Evolutionary conservation across 2,797 vertebrate genomes (phyloP).

Genomic region (Ctenosaura bakeri): DNA sequence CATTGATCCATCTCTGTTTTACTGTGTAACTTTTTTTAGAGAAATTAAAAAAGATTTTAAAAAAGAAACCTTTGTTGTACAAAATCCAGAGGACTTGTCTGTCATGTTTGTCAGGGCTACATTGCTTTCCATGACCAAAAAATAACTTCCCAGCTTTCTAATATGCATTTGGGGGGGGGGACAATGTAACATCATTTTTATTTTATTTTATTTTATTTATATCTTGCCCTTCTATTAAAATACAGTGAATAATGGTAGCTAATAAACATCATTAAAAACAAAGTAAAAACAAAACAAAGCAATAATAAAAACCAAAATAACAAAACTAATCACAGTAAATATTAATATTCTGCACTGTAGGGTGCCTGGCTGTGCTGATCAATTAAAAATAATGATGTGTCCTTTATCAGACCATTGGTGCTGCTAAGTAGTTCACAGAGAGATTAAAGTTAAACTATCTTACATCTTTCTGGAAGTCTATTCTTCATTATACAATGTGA

Average conservation of each 20-base stretch:
- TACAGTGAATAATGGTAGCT: no score
- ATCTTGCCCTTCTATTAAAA: no score
- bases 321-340: no score
- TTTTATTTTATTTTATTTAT: no score
- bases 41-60: conserved; percentile 2
- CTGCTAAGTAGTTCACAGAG: conserved; percentile 41
- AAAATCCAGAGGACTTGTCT: neutral
- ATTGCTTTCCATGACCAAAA: neutral
- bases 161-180: no score
- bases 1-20: neutral
- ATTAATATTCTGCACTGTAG: neutral
- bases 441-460: conserved; percentile 20
- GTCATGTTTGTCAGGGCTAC: neutral
- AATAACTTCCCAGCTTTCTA: neutral
- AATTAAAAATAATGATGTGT: neutral
- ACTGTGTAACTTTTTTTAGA: neutral
- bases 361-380: neutral
- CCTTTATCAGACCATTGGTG: neutral
- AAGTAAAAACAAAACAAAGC: no score
- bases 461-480: conserved; percentile 7
- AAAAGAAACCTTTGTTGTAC: neutral
- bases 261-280: no score
- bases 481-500: conserved; percentile 16
- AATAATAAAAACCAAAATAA: no score
- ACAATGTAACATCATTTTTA: no score